Evolutionary conservation across 2,888 invertebrate species (phyloP).

Genomic region (Disparrhopalites patrizii): DNA sequence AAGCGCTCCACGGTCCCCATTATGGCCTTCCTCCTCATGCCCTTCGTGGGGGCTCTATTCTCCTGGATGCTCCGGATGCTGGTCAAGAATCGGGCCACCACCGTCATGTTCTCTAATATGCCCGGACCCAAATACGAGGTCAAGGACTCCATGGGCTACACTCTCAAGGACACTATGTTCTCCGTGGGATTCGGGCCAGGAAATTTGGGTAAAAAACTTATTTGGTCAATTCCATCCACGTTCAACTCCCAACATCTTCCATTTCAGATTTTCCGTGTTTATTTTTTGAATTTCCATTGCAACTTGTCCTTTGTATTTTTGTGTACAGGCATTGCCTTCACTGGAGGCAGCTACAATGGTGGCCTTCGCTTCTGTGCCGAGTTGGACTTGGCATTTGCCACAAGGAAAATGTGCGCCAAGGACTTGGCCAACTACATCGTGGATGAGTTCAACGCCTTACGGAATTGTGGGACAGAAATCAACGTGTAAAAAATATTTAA

Average conservation of each 20-base stretch:
- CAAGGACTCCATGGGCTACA: constrained; percentile 20
- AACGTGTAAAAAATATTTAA: background rate
- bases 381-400: constrained; percentile 18
- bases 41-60: constrained; percentile 24
- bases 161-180: constrained; percentile 24
- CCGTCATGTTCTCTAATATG: constrained; percentile 27
- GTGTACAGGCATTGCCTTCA: constrained; percentile 19
- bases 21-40: constrained; percentile 27
- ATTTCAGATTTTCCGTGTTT: background rate
- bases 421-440: constrained; percentile 8
- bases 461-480: no score
- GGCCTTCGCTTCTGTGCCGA: constrained; percentile 18
- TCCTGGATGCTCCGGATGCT: constrained; percentile 23
- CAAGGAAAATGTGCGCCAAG: constrained; percentile 2
- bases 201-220: constrained; percentile 7
- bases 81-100: constrained; percentile 21
- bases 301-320: background rate
- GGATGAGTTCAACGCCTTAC: constrained; percentile 16
- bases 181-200: constrained; percentile 25
- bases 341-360: constrained; percentile 21
- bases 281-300: background rate
- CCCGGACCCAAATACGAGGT: constrained; percentile 24
- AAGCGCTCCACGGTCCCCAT: constrained; percentile 26
- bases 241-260: no score
- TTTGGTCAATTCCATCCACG: background rate